These are phyloP conservation scores for Gryon sp. DNA, from an alignment of 1,140 invertebrate species.

Conservation along the genomic window DNA sequence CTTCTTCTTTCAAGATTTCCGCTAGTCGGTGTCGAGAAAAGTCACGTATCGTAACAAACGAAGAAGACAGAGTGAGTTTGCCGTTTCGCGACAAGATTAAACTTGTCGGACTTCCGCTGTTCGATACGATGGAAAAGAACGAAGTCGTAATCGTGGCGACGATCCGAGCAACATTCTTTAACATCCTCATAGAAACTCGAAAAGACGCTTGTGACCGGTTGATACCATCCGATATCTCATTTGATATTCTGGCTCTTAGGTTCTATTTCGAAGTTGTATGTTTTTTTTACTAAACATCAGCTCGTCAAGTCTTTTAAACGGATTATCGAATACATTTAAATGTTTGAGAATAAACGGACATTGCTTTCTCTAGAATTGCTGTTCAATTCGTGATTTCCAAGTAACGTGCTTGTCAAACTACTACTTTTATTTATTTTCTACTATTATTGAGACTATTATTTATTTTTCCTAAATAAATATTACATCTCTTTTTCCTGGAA, in stretches of 20 bases:
- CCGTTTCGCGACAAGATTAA: constrained; percentile 58
- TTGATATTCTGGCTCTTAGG: constrained; percentile 53
- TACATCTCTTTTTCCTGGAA: too few species aligned
- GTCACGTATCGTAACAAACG: constrained; percentile 55
- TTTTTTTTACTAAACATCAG: constrained; percentile 37
- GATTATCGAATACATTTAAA: constrained; percentile 50
- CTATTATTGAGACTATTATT: too few species aligned
- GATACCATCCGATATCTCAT: constrained; percentile 55
- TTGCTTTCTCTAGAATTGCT: constrained; percentile 7
- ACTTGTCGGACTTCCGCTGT: constrained; percentile 54
- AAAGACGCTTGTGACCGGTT: constrained; percentile 46
- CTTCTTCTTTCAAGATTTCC: constrained; percentile 50
- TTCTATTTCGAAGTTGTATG: constrained; percentile 24
- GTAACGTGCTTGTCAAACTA: too few species aligned
- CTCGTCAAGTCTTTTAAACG: constrained; percentile 31
- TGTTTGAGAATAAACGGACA: constrained; percentile 14
- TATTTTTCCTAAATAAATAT: too few species aligned
- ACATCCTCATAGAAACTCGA: constrained; percentile 42
- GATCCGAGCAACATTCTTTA: constrained; percentile 51
- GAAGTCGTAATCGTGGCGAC: constrained; percentile 60
- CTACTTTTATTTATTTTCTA: too few species aligned
- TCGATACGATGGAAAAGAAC: constrained; percentile 45
- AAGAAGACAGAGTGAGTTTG: constrained; percentile 52
- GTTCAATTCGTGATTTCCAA: constrained; percentile 20
- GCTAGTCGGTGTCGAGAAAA: constrained; percentile 34